These are phyloP conservation scores for Cataglyphis rosenhaueri DNA, from an alignment of 2,888 invertebrate genomes.

Conservation along the genomic window DNA sequence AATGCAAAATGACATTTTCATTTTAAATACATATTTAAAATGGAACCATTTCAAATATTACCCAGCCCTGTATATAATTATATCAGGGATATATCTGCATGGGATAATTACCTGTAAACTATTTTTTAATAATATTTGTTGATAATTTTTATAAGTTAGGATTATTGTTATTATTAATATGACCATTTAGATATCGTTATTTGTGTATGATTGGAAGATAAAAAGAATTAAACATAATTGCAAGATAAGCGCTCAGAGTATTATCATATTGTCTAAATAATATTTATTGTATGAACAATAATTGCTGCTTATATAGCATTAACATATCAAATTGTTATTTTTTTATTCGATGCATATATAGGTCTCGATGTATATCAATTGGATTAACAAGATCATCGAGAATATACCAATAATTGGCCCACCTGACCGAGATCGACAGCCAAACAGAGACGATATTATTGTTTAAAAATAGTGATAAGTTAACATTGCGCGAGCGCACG, in stretches of 20 bases:
- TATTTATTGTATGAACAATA: not conserved
- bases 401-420: constrained; percentile 69
- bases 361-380: constrained; percentile 73
- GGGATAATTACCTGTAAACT: not conserved
- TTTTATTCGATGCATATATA: constrained; percentile 39
- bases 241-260: not conserved
- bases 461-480: constrained; percentile 3
- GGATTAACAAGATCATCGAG: constrained; percentile 73
- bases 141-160: not conserved
- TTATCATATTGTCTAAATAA: not conserved
- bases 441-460: constrained; percentile 68
- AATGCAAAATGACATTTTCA: no score
- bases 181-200: not conserved
- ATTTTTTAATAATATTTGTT: not conserved
- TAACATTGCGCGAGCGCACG: not conserved
- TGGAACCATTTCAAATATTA: no score
- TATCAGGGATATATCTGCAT: not conserved
- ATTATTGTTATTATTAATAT: not conserved
- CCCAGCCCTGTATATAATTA: not conserved
- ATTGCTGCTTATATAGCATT: not conserved
- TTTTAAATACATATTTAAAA: no score
- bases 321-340: not conserved
- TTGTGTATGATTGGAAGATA: not conserved
- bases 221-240: not conserved
- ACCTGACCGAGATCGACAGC: constrained; percentile 58